Percentiles rank a stretch among this genome's conserved stretches.
Conservation (phyloP, 2,888 invertebrate species). For the Lathronympha strigana region DNA sequence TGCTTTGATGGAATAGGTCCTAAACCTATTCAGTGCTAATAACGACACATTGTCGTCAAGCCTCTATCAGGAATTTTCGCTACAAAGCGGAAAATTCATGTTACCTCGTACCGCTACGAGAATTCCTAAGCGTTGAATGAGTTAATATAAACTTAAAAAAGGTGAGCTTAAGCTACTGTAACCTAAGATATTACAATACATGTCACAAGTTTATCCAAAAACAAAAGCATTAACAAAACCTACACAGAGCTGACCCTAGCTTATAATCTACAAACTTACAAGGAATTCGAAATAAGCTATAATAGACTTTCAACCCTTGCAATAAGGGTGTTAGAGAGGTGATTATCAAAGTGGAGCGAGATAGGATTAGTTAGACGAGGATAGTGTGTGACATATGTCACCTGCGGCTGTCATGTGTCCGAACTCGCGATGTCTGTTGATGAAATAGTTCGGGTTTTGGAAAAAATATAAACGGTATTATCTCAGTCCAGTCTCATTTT, state of each 20-base stretch:
- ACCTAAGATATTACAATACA: too few relatives aligned
- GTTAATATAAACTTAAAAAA: too few relatives aligned
- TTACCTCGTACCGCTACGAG: too few relatives aligned
- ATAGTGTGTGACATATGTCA: constrained; percentile 28
- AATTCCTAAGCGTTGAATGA: too few relatives aligned
- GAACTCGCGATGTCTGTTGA: not conserved
- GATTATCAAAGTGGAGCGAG: not conserved
- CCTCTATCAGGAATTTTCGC: too few relatives aligned
- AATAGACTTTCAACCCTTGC: not conserved
- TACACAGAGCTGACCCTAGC: not conserved
- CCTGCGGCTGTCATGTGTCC: constrained; percentile 16
- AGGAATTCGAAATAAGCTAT: not conserved
- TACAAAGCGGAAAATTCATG: too few relatives aligned
- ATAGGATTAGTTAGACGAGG: constrained; percentile 23
- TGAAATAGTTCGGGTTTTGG: not conserved
- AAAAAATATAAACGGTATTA: not conserved
- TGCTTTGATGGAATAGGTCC: too few relatives aligned
- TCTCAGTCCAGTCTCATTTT: too few relatives aligned
- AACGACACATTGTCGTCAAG: too few relatives aligned
- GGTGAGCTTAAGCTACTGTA: too few relatives aligned
- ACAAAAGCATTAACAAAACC: constrained; percentile 18
- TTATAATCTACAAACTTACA: constrained; percentile 5
- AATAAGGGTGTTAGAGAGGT: not conserved
- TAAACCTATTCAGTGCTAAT: too few relatives aligned
- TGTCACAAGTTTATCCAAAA: constrained; percentile 10